Percentiles rank a stretch among this genome's conserved stretches.
Conservation (phyloP, 1,140 invertebrate species). For the Trachymyrmex cornetzi region DNA sequence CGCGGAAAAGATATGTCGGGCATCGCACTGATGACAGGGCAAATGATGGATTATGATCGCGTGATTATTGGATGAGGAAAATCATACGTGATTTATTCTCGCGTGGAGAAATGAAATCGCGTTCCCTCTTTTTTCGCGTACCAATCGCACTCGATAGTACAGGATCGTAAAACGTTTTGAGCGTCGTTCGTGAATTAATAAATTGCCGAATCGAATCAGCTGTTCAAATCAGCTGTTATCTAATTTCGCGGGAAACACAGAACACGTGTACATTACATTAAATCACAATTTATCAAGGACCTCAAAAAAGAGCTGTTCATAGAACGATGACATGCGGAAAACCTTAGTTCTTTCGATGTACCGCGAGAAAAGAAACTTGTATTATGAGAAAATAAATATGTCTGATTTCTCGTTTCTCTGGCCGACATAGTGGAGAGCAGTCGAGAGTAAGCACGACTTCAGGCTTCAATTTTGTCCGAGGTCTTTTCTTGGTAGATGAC, state of each 20-base stretch:
- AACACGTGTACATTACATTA: background rate
- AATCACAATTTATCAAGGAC: background rate
- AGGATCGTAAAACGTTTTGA: background rate
- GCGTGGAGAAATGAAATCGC: background rate
- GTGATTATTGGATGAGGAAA: background rate
- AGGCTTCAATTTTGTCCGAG: background rate
- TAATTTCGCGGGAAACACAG: background rate
- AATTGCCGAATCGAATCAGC: background rate
- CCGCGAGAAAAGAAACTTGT: background rate
- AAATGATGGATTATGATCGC: background rate
- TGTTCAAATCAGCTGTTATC: background rate
- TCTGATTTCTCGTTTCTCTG: background rate
- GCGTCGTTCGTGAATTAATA: conserved; percentile 2
- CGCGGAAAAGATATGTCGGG: background rate
- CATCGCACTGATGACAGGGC: background rate
- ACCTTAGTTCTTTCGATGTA: background rate
- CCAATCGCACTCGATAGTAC: background rate
- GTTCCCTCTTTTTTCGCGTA: background rate
- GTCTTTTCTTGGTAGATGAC: conserved; percentile 2
- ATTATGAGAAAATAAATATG: too few species aligned
- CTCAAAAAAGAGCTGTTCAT: background rate
- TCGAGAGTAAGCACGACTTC: background rate
- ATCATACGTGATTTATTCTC: conserved; percentile 3
- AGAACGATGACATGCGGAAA: background rate
- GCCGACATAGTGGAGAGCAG: background rate